Evolutionary conservation across 1,140 invertebrate genomes (phyloP).

Genomic region (Hestina assimilis): DNA sequence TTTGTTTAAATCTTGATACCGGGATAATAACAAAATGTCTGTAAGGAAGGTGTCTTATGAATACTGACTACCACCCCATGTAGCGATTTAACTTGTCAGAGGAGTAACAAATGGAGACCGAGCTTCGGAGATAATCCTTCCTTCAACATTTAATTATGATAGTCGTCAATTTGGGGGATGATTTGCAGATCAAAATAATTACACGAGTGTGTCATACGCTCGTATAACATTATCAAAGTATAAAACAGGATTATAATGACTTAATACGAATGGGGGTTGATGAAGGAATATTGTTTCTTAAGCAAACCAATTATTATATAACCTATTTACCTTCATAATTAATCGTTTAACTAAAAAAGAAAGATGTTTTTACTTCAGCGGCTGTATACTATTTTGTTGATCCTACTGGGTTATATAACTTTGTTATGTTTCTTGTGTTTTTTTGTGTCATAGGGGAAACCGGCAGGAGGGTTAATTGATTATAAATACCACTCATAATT

Average conservation of each 20-base stretch:
- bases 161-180: conserved; percentile 45
- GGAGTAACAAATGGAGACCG: conserved; percentile 50
- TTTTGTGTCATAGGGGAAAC: too few relatives aligned
- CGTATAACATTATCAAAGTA: neutral
- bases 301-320: too few relatives aligned
- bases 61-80: conserved; percentile 53
- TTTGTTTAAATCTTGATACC: conserved; percentile 23
- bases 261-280: neutral
- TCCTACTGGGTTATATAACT: too few relatives aligned
- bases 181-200: conserved; percentile 38
- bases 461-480: too few relatives aligned
- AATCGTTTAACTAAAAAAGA: too few relatives aligned
- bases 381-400: too few relatives aligned
- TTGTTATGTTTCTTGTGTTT: too few relatives aligned
- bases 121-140: conserved; percentile 43
- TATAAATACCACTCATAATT: too few relatives aligned
- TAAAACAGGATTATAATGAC: neutral
- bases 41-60: conserved; percentile 66
- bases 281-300: neutral
- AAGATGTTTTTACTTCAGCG: too few relatives aligned
- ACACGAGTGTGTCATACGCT: neutral
- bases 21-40: conserved; percentile 54
- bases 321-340: too few relatives aligned
- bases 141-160: conserved; percentile 55
- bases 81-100: conserved; percentile 69